Evolutionary conservation across 2,888 invertebrate species (phyloP), one percentile per base, ranked within the genome.

Genomic region (Herminia tarsipennalis): DNA sequence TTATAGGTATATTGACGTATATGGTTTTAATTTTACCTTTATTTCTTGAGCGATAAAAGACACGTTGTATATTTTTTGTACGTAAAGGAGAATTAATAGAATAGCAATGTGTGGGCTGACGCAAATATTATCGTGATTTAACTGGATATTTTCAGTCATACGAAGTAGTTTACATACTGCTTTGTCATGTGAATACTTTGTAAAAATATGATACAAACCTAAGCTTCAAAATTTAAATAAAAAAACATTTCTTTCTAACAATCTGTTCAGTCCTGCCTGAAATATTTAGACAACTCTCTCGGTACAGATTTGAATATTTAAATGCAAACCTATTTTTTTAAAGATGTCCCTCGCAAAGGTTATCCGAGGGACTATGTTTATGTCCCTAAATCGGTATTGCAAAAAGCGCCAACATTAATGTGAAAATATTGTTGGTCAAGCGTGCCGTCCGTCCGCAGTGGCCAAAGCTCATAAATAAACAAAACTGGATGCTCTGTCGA

Each of bases 381-480:
- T 71, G 70, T 61, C 67, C 66, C 75, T 78, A 80, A 84, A 84
- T 80, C 75, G 71, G 76, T 76, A 81, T 76, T 70, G 69, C 70
- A 76, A 85, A 86, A 82, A 81, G 73, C 73, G 74, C 60, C 64
- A 78, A 71, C 76, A 78, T 80, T 79, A 81, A 83, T 84, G 79
- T 73, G 68, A 78, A 81, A 79, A 80, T 85, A 84, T 82, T 80
- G 84, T 86, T 71, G 82, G 82, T 78, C 78, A 81, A 82, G 78
- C 81, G 74, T 69, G 67, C 76, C 73, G 77, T 78, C 82, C 78
- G 80, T 78, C 79, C 75, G 76, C 70, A 74, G 79, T 76, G 75
- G 81, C 80, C 74, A 86, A 88, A 86, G 87, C 89, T 83, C 89
- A 86, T 90, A 90, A 89, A 90, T 90, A 90, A 90, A 89, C 88